Evolutionary conservation across 2,888 invertebrate genomes (phyloP), one percentile per base, ranked within the genome.

Genomic region (Steinernema hermaphroditum): DNA sequence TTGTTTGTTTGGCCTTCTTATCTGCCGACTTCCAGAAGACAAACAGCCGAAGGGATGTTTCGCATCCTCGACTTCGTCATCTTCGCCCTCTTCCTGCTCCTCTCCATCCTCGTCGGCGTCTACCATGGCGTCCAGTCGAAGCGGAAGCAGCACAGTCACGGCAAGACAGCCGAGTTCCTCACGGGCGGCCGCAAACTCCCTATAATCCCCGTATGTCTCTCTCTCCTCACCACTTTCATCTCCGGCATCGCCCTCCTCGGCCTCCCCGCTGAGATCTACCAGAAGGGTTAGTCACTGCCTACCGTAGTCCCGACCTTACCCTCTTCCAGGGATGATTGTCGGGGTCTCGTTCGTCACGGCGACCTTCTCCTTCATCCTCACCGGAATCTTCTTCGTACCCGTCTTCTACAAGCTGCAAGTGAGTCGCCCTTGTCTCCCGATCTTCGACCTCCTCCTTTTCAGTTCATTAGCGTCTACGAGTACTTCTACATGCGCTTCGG

Each of bases 191-290:
- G 91, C 74, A 92, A 92, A 77, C 92, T 94, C 92, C 90, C 92
- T 6, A 90, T 92, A 80, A 91, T 92, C 8, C 93, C 94, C 0
- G 93, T 94, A 0, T 92, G 93, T 2, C 92, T 94, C 78, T 94
- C 94, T 1, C 88, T 94, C 74, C 93, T 94, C 92, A 93, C 94
- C n/a, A 93, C 93, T 49, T 94, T 94, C 87, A 93, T 94, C 92
- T 94, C 93, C 0, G 76, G 75, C 54, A 91, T 94, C 72, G 93
- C 93, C 0, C 87, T 94, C 32, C 89, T 94, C 22, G 94, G 94
- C n/a, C 92, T 93, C 0, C 92, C 93, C 37, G 91, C 92, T 69
- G 94, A 94, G 87, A 93, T 91, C 86, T 94, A 94, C 87, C 72
- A 74, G 32, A 34, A 77, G 44, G 78, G 78, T 71, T 16, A 16